A percentile compares a stretch with the other conserved stretches of the same genome.
phyloP scores from a whole-genome alignment of 1,140 invertebrate genomes.

The Drosophila micromelanica region DNA sequence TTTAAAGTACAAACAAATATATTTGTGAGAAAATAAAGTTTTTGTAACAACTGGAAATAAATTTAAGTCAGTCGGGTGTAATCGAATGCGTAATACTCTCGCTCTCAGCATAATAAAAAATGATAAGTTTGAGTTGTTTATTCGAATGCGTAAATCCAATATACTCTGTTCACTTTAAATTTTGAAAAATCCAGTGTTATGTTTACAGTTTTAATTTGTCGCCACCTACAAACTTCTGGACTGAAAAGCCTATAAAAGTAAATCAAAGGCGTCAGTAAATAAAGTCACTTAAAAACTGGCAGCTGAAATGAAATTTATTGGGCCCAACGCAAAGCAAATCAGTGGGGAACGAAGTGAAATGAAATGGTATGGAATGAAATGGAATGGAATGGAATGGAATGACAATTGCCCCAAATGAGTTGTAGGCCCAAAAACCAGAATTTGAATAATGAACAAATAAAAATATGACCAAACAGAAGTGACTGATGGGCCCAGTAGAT shows the following conservation, averaged over 20 bases:
- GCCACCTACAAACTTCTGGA: constrained; percentile 1
- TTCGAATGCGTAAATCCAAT: too few relatives aligned
- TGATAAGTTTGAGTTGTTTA: too few relatives aligned
- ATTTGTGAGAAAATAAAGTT: too few relatives aligned
- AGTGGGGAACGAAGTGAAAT: constrained; percentile 7
- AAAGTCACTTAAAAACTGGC: constrained; percentile 3
- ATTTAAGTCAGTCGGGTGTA: background rate
- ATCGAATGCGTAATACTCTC: background rate
- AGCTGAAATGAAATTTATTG: constrained; percentile 34
- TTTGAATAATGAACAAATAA: constrained; percentile 45
- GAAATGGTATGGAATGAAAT: constrained; percentile 1
- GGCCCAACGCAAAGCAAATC: constrained; percentile 21
- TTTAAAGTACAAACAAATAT: too few relatives aligned
- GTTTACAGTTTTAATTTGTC: background rate
- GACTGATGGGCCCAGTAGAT: constrained; percentile 4
- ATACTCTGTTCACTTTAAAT: too few relatives aligned
- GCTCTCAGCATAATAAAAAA: too few relatives aligned
- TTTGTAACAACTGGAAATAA: too few relatives aligned
- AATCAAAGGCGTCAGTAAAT: constrained; percentile 36
- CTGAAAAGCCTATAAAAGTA: constrained; percentile 22
- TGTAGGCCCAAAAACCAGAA: constrained; percentile 18
- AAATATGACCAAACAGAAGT: constrained; percentile 29
- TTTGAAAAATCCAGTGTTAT: background rate
- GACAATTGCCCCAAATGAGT: constrained; percentile 35
- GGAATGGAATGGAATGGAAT: constrained; percentile 9